Evolutionary conservation across 2,797 vertebrate species (phyloP).

Genomic region (Enteromius unitaeniatus): DNA sequence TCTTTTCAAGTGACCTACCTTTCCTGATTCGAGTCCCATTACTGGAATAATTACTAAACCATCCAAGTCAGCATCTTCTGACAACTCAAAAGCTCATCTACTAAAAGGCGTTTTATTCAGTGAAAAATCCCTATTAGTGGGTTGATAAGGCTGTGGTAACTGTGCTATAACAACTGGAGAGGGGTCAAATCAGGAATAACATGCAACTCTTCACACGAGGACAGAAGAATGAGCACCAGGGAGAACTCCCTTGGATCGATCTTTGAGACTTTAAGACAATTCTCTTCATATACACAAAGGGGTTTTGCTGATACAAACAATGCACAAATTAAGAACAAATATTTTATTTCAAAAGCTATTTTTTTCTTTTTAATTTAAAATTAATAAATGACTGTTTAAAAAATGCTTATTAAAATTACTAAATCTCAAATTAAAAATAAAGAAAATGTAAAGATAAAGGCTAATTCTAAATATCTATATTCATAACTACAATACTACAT

Average conservation of each 20-base stretch:
- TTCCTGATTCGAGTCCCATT: neutral
- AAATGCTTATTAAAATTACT: no score
- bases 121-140: neutral
- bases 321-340: neutral
- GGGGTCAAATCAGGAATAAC: neutral
- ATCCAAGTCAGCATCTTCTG: conserved; percentile 4
- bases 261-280: no score
- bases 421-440: no score
- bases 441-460: neutral
- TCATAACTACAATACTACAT: neutral
- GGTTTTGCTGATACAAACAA: neutral
- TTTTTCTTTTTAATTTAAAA: no score
- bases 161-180: conserved; percentile 1
- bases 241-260: no score
- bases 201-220: neutral
- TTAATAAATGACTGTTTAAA: no score
- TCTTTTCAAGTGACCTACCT: neutral
- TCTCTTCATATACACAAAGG: neutral
- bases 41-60: conserved; percentile 19
- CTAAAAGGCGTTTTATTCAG: neutral
- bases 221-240: neutral
- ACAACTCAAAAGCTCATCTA: no score
- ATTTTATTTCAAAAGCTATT: no score
- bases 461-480: neutral
- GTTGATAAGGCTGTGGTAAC: neutral